These are phyloP conservation scores for Esox niger DNA, from an alignment of 2,113 vertebrate genomes.

Conservation along the genomic window DNA sequence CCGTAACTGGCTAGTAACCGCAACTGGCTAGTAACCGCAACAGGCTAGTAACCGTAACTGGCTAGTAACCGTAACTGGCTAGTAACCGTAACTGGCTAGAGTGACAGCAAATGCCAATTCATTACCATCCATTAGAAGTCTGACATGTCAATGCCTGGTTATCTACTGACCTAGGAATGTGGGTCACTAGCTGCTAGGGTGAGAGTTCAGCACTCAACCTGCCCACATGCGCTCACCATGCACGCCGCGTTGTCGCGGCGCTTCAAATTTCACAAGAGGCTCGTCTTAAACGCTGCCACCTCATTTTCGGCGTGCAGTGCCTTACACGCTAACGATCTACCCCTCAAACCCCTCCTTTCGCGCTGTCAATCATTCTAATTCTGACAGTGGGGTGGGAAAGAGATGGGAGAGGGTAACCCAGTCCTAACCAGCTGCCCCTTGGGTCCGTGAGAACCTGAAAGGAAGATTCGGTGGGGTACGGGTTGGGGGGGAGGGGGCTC, in stretches of 20 bases:
- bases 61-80: no score
- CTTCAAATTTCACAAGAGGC: constrained; percentile 44
- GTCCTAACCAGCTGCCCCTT: constrained; percentile 6
- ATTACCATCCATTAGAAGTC: constrained; percentile 20
- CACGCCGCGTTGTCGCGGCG: constrained; percentile 10
- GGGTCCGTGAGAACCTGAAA: background rate
- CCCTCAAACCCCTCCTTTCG: constrained; percentile 36
- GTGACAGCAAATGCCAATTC: background rate
- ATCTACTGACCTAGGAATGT: constrained; percentile 53
- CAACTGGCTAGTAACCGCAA: no score
- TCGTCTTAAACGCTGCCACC: constrained; percentile 35
- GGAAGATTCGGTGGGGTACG: constrained; percentile 37
- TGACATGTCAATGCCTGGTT: constrained; percentile 44
- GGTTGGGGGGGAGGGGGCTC: no score
- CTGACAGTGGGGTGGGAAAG: background rate
- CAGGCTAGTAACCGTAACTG: no score
- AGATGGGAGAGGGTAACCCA: background rate
- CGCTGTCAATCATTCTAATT: constrained; percentile 30
- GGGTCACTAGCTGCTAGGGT: constrained; percentile 41
- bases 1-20: background rate
- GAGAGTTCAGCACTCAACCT: constrained; percentile 18
- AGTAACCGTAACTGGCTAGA: no score
- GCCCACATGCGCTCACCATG: background rate
- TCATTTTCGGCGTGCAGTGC: constrained; percentile 56
- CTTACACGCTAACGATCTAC: constrained; percentile 62